Evolutionary conservation across 2,888 invertebrate species (phyloP), one percentile per base, ranked within the genome.

Genomic region (Octonoba sinensis): DNA sequence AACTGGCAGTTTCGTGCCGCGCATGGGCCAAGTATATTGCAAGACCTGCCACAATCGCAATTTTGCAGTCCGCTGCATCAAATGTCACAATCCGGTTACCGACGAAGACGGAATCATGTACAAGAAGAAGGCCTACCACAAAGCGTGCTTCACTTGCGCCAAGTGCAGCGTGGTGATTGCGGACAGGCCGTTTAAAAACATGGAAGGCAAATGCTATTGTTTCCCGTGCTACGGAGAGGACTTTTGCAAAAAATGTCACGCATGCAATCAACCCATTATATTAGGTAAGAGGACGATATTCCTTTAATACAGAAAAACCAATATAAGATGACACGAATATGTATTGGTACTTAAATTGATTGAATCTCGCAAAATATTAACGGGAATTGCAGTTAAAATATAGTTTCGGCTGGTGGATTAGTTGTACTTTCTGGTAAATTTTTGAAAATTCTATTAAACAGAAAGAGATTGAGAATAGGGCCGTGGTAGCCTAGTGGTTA

Each of bases 21-120:
- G 66, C n/a, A 59, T 24, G 3, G 60, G 18, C 16, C 27, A 22
- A 18, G 51, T 60, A 1, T 78, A 72, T 49, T 78, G 78, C 59
- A 72, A 72, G 8, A 54, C 16, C 16, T 78, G 78, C 66, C 22
- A 71, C 44, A 16, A 18, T 13, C 47, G 71, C 11, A 71, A 72
- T 36, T 78, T 78, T 18, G 71, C 59, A n/a, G 54, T 72, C 15
- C 46, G 59, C 11, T 78, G 78, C 24, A 22, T 46, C 44, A 65
- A 59, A 8, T 78, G 78, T 54, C 24, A 60, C 18, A 46, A 72
- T 22, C 20, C 78, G 22, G 65, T 78, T 47, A 60, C 72, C 0
- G 78, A 78, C 4, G 72, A 78, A 15, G 36, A 60, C 15, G 78
- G 66, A 16, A 20, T 78, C 44, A 72, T 72, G 72, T 78, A 72